These are phyloP conservation scores for Sinella curviseta DNA, from an alignment of 1,140 invertebrate genomes.

Conservation along the genomic window DNA sequence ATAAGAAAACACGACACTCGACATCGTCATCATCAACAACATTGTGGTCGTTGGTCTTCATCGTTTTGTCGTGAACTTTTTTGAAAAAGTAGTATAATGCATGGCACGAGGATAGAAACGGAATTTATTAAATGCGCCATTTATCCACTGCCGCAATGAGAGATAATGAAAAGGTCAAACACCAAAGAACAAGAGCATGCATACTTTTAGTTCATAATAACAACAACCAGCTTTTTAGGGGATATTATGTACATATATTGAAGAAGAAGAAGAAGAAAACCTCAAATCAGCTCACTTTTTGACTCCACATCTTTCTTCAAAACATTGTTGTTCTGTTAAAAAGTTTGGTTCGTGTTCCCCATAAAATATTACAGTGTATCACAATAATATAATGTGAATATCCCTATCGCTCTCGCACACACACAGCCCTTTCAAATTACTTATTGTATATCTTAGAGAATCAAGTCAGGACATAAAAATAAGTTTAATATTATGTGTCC, in stretches of 20 bases:
- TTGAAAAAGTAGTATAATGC: neutral
- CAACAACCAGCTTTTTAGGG: no score
- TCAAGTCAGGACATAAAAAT: neutral
- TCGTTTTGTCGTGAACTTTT: neutral
- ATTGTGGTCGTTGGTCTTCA: neutral
- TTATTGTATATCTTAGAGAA: neutral
- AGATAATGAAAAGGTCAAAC: constrained; percentile 25
- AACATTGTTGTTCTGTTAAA: no score
- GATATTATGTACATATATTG: no score
- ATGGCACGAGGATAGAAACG: neutral
- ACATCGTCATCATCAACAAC: neutral
- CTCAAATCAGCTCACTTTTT: no score
- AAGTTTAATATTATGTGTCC: neutral
- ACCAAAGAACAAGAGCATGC: neutral
- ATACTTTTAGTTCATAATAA: no score
- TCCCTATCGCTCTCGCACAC: neutral
- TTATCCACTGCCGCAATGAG: constrained; percentile 2
- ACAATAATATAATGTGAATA: neutral
- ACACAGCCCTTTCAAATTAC: neutral
- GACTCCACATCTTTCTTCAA: no score
- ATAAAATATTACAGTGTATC: neutral
- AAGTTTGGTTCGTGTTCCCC: constrained; percentile 1
- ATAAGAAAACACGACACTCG: neutral
- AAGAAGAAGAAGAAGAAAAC: no score
- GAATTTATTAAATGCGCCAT: constrained; percentile 23